Evolutionary conservation across 2,888 invertebrate genomes (phyloP).

Genomic region (Eudemis profundana): DNA sequence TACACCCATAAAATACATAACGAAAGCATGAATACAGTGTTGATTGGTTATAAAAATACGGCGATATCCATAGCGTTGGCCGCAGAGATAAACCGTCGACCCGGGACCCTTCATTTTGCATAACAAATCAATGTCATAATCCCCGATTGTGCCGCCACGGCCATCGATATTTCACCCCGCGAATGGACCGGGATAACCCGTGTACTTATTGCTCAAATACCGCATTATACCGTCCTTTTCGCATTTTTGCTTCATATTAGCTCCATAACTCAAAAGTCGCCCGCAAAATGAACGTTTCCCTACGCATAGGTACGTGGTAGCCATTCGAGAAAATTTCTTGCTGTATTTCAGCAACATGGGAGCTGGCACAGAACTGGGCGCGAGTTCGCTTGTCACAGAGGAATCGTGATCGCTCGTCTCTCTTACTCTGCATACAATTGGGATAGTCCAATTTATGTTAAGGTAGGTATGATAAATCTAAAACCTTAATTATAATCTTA

Average conservation of each 20-base stretch:
- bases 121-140: slow-evolving; percentile 61
- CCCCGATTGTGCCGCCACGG: slow-evolving; percentile 44
- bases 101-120: slow-evolving; percentile 55
- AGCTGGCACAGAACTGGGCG: too few relatives aligned
- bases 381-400: too few relatives aligned
- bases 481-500: too few relatives aligned
- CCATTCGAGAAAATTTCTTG: neutral
- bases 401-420: too few relatives aligned
- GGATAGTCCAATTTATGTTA: too few relatives aligned
- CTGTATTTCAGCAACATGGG: too few relatives aligned
- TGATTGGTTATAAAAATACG: slow-evolving; percentile 23
- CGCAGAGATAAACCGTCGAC: slow-evolving; percentile 41
- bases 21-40: neutral
- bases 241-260: slow-evolving; percentile 35
- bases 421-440: too few relatives aligned
- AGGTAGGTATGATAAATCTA: too few relatives aligned
- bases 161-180: slow-evolving; percentile 51
- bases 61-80: slow-evolving; percentile 18
- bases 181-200: slow-evolving; percentile 41
- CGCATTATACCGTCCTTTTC: slow-evolving; percentile 24
- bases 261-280: slow-evolving; percentile 31
- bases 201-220: slow-evolving; percentile 36
- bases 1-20: neutral
- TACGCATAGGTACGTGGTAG: neutral
- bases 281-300: neutral